Conservation (phyloP, 2,113 vertebrate genomes). For the Hydrolagus affinis region DNA sequence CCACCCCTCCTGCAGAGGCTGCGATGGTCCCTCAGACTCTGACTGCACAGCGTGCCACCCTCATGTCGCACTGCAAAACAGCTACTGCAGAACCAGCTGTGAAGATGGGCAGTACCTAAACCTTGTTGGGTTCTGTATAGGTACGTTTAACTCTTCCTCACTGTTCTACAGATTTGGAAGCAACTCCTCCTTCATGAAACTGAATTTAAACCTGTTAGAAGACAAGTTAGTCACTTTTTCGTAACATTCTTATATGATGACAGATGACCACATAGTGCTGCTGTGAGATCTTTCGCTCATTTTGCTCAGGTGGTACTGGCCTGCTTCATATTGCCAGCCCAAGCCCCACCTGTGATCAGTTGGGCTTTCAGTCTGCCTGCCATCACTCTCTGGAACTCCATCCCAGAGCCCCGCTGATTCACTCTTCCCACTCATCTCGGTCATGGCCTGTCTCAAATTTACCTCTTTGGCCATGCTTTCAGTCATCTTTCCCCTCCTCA, state of each 20-base stretch:
- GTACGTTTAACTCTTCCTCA: constrained; percentile 44
- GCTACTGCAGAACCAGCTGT: constrained; percentile 61
- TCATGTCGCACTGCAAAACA: constrained; percentile 42
- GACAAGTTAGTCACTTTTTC: neutral
- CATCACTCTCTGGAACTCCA: no score
- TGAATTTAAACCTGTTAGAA: neutral
- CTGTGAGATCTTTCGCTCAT: neutral
- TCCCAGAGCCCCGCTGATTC: no score
- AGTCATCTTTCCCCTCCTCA: no score
- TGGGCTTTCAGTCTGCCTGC: no score
- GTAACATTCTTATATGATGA: neutral
- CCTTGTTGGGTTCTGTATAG: constrained; percentile 61
- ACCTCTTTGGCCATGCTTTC: no score
- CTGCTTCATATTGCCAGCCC: neutral
- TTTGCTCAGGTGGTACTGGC: neutral
- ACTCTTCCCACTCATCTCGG: no score
- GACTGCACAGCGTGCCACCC: constrained; percentile 65
- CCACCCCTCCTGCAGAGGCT: constrained; percentile 66
- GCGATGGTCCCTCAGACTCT: constrained; percentile 51
- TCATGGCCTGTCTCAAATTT: no score
- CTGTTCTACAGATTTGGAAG: neutral
- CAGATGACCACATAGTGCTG: neutral
- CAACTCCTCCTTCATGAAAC: neutral
- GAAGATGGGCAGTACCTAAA: constrained; percentile 63
- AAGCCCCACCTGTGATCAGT: neutral